These are phyloP conservation scores for Macroteleia sp. DNA, from an alignment of 2,888 invertebrate species.

Conservation along the genomic window DNA sequence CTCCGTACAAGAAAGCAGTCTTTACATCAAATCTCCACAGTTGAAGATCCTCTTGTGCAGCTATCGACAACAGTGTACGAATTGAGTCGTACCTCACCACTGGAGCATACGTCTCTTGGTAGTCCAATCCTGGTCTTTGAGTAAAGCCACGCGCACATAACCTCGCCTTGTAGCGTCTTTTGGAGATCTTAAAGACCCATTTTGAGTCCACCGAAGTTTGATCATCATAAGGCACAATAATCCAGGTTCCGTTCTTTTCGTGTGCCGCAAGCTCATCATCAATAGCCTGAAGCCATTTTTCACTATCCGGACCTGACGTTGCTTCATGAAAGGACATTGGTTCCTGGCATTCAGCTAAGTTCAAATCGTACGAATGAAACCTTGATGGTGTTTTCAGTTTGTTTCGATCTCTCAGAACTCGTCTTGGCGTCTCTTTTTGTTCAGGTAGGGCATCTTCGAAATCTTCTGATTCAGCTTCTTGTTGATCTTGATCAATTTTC, in stretches of 20 bases:
- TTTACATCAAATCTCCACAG: slow-evolving; percentile 58
- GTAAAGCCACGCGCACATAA: slow-evolving; percentile 52
- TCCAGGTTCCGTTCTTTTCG: slow-evolving; percentile 55
- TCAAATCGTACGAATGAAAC: slow-evolving; percentile 4
- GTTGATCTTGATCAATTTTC: not conserved
- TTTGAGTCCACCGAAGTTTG: slow-evolving; percentile 50
- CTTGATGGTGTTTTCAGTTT: slow-evolving; percentile 1
- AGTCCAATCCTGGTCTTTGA: slow-evolving; percentile 47
- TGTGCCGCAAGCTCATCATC: slow-evolving; percentile 47
- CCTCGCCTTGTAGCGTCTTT: slow-evolving; percentile 63
- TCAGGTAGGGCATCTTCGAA: not conserved
- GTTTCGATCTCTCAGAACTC: slow-evolving; percentile 18
- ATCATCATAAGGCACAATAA: slow-evolving; percentile 16
- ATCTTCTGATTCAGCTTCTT: not conserved
- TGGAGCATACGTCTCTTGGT: slow-evolving; percentile 52
- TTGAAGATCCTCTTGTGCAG: slow-evolving; percentile 52
- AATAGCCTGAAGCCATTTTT: slow-evolving; percentile 45
- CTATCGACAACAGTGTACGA: slow-evolving; percentile 47
- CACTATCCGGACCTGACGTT: slow-evolving; percentile 9
- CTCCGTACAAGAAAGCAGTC: slow-evolving; percentile 64
- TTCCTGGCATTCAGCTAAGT: slow-evolving; percentile 11
- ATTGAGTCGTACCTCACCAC: slow-evolving; percentile 47
- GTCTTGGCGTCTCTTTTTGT: not conserved
- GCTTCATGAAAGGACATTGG: slow-evolving; percentile 52
- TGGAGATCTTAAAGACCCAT: slow-evolving; percentile 63